Evolutionary conservation across 2,797 vertebrate species (phyloP), one percentile per base, ranked within the genome.

Genomic region (Parambassis ranga): DNA sequence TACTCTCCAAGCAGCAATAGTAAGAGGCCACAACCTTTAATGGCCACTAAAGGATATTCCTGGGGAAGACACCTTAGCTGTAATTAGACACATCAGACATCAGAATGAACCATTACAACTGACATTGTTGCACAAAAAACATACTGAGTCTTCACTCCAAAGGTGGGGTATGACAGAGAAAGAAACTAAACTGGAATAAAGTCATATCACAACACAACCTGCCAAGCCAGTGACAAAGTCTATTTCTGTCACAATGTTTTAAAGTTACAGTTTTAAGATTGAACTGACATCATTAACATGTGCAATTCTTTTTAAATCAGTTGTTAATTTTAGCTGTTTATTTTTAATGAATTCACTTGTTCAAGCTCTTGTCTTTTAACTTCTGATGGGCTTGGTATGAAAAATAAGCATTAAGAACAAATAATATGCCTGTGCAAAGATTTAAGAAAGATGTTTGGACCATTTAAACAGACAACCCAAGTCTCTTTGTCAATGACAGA

Each of bases 1-100:
- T 77, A 65, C 66, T 72, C 74, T 77, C 32, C 56, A 46, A 58
- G 66, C 23, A 53, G 33, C 38, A 39, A 16, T 63, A 51, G 41
- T 61, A 53, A 48, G 62, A 63, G 44, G 63, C 16, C 48, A 42
- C 16, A 2, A 49, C 71, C 42, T 50, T 49, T 33, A 30, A 15
- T 30, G 50, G 46, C 27, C 58, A 24, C 55, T 69, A 3, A 16
- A 74, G 55, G 62, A 53, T 57, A 74, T 71, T 68, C 19, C 44
- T 18, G n/a, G 37, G 36, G 30, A 46, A 53, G 10, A 55, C 27
- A 43, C 60, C 83, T 75, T 62, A 62, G 53, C 27, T 46, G 47
- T 32, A 51, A 53, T 47, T 13, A 38, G 7, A 62, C 19, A 35
- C 26, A 37, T 62, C 18, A 28, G 52, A 67, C 43, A 48, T 27